A percentile compares a stretch with the other conserved stretches of the same genome.
phyloP scores from a whole-genome alignment of 2,113 vertebrate genomes.

The Australoheros scitulus region DNA sequence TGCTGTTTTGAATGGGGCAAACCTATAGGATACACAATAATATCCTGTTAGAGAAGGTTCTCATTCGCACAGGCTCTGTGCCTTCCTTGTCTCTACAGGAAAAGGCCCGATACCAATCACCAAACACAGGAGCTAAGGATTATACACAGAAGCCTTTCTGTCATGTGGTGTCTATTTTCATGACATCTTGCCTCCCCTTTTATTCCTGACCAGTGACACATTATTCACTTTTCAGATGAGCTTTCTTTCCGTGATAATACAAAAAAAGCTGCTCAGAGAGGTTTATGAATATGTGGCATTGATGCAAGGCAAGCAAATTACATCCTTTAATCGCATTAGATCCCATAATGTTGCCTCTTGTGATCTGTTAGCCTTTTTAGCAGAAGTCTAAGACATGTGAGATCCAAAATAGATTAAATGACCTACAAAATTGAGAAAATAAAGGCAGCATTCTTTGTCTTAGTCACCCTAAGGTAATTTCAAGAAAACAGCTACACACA shows the following conservation, averaged over 20 bases:
- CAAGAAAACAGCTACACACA: background rate
- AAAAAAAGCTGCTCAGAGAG: background rate
- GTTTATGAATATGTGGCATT: slow-evolving; percentile 5
- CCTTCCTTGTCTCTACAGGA: slow-evolving; percentile 65
- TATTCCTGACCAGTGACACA: background rate
- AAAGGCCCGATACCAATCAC: slow-evolving; percentile 73
- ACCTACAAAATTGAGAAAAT: slow-evolving; percentile 23
- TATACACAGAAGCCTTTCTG: slow-evolving; percentile 23
- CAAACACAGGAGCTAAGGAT: slow-evolving; percentile 58
- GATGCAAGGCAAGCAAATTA: slow-evolving; percentile 20
- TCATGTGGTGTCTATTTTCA: slow-evolving; percentile 5
- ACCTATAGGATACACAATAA: slow-evolving; percentile 61
- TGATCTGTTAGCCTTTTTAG: slow-evolving; percentile 26
- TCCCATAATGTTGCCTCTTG: slow-evolving; percentile 25
- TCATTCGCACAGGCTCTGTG: slow-evolving; percentile 37
- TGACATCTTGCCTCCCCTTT: background rate
- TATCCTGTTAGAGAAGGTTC: slow-evolving; percentile 66
- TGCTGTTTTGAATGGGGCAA: slow-evolving; percentile 64
- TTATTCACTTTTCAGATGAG: background rate
- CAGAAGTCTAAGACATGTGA: slow-evolving; percentile 44
- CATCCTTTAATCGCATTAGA: slow-evolving; percentile 27
- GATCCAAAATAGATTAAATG: slow-evolving; percentile 34
- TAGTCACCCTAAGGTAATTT: background rate
- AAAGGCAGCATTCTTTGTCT: slow-evolving; percentile 4
- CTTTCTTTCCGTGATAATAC: slow-evolving; percentile 3